A percentile compares a stretch with the other conserved stretches of the same genome.
Evolutionary conservation across 2,113 vertebrate genomes (phyloP).

Genomic region (Pedetes capensis): DNA sequence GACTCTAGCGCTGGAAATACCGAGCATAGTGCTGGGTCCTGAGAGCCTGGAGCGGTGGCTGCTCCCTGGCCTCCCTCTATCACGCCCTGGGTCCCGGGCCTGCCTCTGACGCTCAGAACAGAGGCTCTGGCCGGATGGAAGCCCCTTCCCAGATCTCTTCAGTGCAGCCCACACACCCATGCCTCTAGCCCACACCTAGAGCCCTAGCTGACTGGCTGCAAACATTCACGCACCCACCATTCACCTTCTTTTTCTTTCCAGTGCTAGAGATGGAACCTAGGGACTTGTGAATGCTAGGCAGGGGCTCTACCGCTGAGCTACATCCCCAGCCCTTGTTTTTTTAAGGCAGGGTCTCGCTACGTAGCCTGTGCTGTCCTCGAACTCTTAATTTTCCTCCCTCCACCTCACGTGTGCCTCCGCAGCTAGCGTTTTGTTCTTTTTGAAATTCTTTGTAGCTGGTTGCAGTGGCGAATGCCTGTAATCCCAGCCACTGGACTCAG

Average conservation of each 20-base stretch:
- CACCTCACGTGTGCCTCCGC: too few relatives aligned
- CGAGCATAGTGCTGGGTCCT: neutral
- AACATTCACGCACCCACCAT: neutral
- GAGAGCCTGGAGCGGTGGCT: neutral
- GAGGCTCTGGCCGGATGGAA: neutral
- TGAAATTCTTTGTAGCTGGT: too few relatives aligned
- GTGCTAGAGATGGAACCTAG: neutral
- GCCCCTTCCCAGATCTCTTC: neutral
- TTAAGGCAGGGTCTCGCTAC: too few relatives aligned
- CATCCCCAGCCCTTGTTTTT: neutral
- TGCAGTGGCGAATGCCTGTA: too few relatives aligned
- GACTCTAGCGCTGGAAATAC: neutral
- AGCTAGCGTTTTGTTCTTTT: neutral
- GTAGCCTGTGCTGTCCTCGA: too few relatives aligned
- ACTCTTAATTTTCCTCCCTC: neutral
- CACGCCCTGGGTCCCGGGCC: too few relatives aligned
- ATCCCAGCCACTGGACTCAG: too few relatives aligned
- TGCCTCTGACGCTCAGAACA: neutral
- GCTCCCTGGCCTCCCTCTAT: neutral
- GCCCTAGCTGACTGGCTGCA: neutral
- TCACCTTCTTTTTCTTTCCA: too few relatives aligned
- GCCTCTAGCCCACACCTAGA: neutral
- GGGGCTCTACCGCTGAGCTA: neutral
- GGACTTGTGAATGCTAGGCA: neutral
- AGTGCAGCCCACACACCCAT: fast-evolving